These are phyloP conservation scores for Cephus nigrinus DNA, from an alignment of 2,888 invertebrate species.

Conservation along the genomic window DNA sequence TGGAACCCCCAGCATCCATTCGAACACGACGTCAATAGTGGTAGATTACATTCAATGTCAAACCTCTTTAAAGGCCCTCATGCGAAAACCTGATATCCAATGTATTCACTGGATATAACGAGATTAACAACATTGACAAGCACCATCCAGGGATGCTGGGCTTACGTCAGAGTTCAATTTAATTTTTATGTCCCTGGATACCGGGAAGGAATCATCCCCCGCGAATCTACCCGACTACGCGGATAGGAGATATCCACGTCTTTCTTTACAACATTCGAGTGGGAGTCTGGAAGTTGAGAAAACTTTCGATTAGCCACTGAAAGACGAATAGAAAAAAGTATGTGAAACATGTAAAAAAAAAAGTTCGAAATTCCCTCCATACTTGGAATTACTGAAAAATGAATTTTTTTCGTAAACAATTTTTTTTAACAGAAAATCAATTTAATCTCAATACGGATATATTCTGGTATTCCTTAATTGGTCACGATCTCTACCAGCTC, in stretches of 20 bases:
- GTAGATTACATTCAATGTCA: slow-evolving; percentile 18
- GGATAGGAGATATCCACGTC: background rate
- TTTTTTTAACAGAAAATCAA: too few species aligned
- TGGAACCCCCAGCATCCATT: background rate
- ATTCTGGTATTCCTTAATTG: too few species aligned
- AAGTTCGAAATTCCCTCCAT: background rate
- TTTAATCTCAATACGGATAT: too few species aligned
- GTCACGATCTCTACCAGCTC: too few species aligned
- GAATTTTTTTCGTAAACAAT: too few species aligned
- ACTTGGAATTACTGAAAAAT: too few species aligned
- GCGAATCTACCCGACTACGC: background rate
- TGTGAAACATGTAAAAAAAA: background rate
- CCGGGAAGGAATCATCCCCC: background rate
- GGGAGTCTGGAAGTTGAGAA: background rate
- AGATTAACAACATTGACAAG: slow-evolving; percentile 14
- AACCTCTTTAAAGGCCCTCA: slow-evolving; percentile 14
- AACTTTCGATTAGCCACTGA: background rate
- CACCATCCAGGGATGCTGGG: background rate
- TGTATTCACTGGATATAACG: slow-evolving; percentile 18
- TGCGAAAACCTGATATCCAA: slow-evolving; percentile 20
- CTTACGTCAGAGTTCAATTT: background rate
- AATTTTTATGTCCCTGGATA: background rate
- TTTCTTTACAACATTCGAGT: background rate
- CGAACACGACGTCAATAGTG: slow-evolving; percentile 17
- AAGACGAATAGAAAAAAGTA: background rate